Conservation (phyloP, 2,888 invertebrate species). For the Coelogynopora nodosa region DNA sequence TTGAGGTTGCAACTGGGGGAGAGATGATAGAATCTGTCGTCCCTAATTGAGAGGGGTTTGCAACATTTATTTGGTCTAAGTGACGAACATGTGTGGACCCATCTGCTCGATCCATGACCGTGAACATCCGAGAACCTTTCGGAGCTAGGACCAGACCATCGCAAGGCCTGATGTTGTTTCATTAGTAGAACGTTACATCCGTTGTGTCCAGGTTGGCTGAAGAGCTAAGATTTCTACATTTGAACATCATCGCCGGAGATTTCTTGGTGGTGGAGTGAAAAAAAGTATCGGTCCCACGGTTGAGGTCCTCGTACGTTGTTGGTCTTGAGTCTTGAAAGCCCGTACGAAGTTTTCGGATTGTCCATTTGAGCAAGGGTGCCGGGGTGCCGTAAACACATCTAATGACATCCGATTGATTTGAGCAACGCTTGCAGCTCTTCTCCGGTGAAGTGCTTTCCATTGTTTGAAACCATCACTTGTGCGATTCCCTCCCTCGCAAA, state of each 20-base stretch:
- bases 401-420: constrained; percentile 1
- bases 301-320: too few species aligned
- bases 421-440: not conserved
- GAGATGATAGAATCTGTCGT: too few species aligned
- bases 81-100: not conserved
- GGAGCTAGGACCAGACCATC: not conserved
- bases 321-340: not conserved
- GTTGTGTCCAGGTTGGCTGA: not conserved
- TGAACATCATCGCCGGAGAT: not conserved
- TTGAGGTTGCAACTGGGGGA: too few species aligned
- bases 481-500: not conserved
- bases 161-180: not conserved
- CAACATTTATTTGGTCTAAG: not conserved
- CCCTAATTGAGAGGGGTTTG: too few species aligned
- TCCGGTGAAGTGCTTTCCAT: not conserved
- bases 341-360: not conserved
- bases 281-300: too few species aligned
- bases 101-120: not conserved
- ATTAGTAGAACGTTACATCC: not conserved
- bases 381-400: not conserved
- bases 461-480: not conserved
- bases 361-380: not conserved
- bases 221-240: not conserved
- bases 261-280: not conserved
- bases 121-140: not conserved